Evolutionary conservation across 1,140 invertebrate genomes (phyloP).

Genomic region (Cydia splendana): DNA sequence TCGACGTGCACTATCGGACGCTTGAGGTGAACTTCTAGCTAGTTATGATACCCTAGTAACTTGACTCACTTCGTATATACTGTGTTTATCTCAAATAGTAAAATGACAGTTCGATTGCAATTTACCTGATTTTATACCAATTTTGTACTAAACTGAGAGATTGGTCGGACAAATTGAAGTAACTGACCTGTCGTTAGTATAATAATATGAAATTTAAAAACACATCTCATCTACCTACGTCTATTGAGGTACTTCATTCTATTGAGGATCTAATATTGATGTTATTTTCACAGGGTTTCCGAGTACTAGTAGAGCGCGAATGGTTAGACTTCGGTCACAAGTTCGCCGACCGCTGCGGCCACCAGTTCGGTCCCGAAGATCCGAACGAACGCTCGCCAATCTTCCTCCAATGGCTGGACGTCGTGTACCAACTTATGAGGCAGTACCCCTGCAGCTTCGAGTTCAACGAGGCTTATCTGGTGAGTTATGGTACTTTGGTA

Average conservation of each 20-base stretch:
- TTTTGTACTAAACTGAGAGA: no score
- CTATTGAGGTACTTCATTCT: no score
- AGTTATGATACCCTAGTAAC: not conserved
- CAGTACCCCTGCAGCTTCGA: slow-evolving; percentile 97
- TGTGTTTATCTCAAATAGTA: no score
- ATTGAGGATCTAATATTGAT: no score
- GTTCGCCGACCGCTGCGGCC: slow-evolving; percentile 96
- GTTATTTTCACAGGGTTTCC: slow-evolving; percentile 86
- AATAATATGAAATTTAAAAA: no score
- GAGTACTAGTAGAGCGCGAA: slow-evolving; percentile 94
- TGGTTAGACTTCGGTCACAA: slow-evolving; percentile 99
- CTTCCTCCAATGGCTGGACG: slow-evolving; percentile 98
- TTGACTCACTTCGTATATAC: not conserved
- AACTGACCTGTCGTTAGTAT: no score
- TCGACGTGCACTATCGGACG: slow-evolving; percentile 96
- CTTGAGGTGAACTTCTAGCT: slow-evolving; percentile 83
- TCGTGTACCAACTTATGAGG: slow-evolving; percentile 93
- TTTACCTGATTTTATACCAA: no score
- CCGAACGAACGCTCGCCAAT: slow-evolving; percentile 96
- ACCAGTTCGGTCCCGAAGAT: slow-evolving; percentile 90
- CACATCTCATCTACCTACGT: no score
- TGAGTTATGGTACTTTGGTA: slow-evolving; percentile 74
- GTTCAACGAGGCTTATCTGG: slow-evolving; percentile 96
- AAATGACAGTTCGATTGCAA: no score
- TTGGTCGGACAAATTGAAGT: no score